Conservation (phyloP, 2,113 vertebrate species). For the Porphyrio hochstetteri region DNA sequence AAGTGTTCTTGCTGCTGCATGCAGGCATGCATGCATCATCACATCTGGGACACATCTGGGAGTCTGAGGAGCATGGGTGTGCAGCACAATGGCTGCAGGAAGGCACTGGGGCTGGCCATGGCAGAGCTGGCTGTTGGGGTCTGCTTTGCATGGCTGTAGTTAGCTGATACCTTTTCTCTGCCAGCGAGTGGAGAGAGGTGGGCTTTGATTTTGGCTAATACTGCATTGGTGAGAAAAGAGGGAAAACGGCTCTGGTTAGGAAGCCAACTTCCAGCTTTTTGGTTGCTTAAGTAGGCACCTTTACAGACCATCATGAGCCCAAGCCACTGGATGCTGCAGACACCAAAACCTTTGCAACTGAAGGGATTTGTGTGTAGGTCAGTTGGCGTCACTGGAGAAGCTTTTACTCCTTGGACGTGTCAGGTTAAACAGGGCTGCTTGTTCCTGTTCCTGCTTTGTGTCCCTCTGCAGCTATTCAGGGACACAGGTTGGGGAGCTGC, state of each 20-base stretch:
- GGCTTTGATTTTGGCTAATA: not conserved
- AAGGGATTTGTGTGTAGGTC: not conserved
- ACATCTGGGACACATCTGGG: not conserved
- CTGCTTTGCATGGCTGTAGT: not conserved
- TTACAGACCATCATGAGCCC: not conserved
- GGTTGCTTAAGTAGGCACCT: fast-evolving
- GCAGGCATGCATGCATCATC: fast-evolving
- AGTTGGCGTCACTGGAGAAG: not conserved
- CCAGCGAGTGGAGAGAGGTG: not conserved
- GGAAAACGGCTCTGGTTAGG: not conserved
- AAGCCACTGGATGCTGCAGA: fast-evolving
- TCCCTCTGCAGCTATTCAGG: fast-evolving
- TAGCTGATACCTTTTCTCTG: not conserved
- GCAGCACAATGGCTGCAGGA: not conserved
- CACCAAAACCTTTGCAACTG: not conserved
- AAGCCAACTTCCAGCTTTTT: not conserved
- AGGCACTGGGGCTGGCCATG: fast-evolving
- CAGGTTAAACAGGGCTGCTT: not conserved
- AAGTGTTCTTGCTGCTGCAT: not conserved
- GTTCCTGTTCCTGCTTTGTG: not conserved
- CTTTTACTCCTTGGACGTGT: not conserved
- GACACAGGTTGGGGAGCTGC: not conserved
- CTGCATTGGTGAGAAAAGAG: not conserved
- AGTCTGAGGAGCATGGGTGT: not conserved
- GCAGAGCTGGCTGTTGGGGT: not conserved